Percentiles rank a stretch among this genome's conserved stretches.
Evolutionary conservation across 2,113 vertebrate genomes (phyloP).

Genomic region (Ginglymostoma cirratum): DNA sequence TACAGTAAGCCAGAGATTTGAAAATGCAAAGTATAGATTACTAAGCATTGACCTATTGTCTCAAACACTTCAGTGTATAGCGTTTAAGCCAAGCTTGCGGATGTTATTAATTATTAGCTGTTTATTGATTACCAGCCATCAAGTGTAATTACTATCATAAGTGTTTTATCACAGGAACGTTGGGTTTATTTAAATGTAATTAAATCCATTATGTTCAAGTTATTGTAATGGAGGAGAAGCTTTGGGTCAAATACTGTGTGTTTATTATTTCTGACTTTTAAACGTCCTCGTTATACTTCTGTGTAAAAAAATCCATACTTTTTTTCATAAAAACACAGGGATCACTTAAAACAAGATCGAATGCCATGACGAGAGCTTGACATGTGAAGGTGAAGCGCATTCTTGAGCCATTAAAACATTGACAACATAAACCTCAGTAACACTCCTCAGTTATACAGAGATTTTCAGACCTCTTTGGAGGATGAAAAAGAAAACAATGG

Average conservation of each 20-base stretch:
- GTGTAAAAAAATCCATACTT: not conserved
- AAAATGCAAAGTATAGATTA: not conserved
- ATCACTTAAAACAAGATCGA: not conserved
- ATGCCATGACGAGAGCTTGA: not conserved
- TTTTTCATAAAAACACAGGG: not conserved
- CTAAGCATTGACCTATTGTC: not conserved
- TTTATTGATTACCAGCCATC: not conserved
- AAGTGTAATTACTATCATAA: not conserved
- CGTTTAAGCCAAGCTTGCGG: not conserved
- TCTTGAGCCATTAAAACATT: not conserved
- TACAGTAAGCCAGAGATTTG: not conserved
- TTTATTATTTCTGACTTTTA: not conserved
- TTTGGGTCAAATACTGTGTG: not conserved
- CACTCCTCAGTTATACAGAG: not conserved
- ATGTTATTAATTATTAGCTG: constrained; percentile 5
- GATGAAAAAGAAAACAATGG: not conserved
- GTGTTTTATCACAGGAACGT: not conserved
- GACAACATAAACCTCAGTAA: not conserved
- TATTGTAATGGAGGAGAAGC: not conserved
- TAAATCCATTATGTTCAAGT: not conserved
- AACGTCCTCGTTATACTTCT: not conserved
- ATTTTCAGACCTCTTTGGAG: not conserved
- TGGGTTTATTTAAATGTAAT: not conserved
- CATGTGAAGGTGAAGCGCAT: not conserved
- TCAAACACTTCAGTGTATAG: not conserved